A percentile compares a stretch with the other conserved stretches of the same genome.
These are phyloP conservation scores for Brachylomia viminalis DNA, from an alignment of 2,888 invertebrate species.

Conservation along the genomic window DNA sequence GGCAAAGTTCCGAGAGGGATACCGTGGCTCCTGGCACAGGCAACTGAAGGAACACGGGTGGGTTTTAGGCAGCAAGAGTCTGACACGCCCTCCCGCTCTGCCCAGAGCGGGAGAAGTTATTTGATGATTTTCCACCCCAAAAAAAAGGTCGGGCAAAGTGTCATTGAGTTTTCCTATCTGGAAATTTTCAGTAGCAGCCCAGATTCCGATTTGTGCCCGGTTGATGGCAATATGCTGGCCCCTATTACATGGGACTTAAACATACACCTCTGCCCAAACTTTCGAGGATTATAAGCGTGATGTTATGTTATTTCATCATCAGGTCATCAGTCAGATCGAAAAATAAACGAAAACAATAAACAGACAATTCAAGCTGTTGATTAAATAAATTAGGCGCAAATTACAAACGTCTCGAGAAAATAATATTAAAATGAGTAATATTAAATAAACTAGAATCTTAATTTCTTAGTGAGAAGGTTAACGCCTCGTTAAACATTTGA, in stretches of 20 bases:
- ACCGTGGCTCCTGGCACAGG: too few species aligned
- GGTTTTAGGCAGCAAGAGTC: too few species aligned
- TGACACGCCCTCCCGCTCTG: too few species aligned
- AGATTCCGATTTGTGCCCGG: too few species aligned
- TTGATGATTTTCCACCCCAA: too few species aligned
- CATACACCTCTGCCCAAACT: neutral
- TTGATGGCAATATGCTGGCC: neutral
- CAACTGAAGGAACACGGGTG: too few species aligned
- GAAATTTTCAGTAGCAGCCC: too few species aligned
- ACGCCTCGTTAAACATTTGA: conserved; percentile 23
- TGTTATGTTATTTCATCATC: neutral
- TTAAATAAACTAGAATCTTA: conserved; percentile 40
- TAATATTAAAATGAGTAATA: conserved; percentile 22
- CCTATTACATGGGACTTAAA: neutral
- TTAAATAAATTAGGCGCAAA: conserved; percentile 19
- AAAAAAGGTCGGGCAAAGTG: neutral
- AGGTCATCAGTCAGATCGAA: neutral
- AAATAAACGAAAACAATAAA: conserved; percentile 3
- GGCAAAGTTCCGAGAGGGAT: too few species aligned
- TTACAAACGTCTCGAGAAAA: conserved; percentile 13
- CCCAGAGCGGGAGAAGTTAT: too few species aligned
- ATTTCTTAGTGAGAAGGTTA: conserved; percentile 30
- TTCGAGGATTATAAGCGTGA: neutral
- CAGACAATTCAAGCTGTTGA: conserved; percentile 11
- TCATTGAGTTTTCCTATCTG: neutral